These are phyloP conservation scores for Noctua comes DNA, from an alignment of 2,888 invertebrate genomes.

Conservation along the genomic window DNA sequence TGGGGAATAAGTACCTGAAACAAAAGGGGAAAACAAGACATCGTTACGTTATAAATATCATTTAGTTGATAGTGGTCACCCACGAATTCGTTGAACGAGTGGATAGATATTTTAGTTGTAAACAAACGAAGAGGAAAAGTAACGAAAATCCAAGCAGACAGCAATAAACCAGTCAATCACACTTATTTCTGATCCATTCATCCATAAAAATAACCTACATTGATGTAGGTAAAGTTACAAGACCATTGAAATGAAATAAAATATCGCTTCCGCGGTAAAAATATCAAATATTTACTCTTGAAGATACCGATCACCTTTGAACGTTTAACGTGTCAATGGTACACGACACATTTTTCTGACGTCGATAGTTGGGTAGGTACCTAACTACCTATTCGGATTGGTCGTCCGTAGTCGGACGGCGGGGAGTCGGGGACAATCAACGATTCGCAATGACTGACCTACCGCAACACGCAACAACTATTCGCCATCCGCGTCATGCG, in stretches of 20 bases:
- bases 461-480: slow-evolving; percentile 81
- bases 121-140: not conserved
- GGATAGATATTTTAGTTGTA: not conserved
- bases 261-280: slow-evolving; percentile 15
- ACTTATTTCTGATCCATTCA: slow-evolving; percentile 20
- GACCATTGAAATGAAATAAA: slow-evolving; percentile 40
- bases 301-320: slow-evolving; percentile 59
- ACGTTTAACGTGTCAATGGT: slow-evolving; percentile 55
- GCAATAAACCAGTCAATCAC: slow-evolving; percentile 21
- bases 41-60: slow-evolving; percentile 17
- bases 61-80: slow-evolving; percentile 24
- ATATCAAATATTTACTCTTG: slow-evolving; percentile 40
- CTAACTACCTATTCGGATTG: slow-evolving; percentile 29
- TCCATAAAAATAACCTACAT: slow-evolving; percentile 24
- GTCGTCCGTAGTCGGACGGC: slow-evolving; percentile 14
- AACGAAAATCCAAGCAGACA: not conserved
- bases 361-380: slow-evolving; percentile 41
- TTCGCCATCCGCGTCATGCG: slow-evolving; percentile 79
- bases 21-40: slow-evolving; percentile 44
- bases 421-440: slow-evolving; percentile 70
- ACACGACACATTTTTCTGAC: slow-evolving; percentile 55
- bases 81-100: slow-evolving; percentile 2
- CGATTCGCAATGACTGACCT: slow-evolving; percentile 86
- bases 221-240: not conserved
- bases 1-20: slow-evolving; percentile 57